A percentile compares a stretch with the other conserved stretches of the same genome.
Evolutionary conservation across 1,140 invertebrate species (phyloP).

Genomic region (Ceratoteleas bidentatus): DNA sequence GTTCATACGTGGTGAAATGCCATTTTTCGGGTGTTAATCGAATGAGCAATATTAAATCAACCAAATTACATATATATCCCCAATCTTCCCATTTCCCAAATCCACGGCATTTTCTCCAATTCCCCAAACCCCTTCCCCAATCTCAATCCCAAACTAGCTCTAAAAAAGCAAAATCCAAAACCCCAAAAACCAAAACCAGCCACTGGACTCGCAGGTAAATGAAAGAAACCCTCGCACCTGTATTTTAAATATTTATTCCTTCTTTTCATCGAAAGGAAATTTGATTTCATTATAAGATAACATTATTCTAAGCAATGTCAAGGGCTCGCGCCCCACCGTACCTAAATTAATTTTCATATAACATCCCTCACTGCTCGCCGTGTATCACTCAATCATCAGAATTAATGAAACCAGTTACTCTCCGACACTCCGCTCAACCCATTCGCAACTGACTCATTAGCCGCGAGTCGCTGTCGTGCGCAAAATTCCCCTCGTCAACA

Average conservation of each 20-base stretch:
- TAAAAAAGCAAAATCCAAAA: too few relatives aligned
- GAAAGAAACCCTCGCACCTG: conserved; percentile 36
- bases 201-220: too few relatives aligned
- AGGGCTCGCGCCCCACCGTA: conserved; percentile 76
- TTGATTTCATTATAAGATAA: conserved; percentile 82
- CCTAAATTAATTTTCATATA: conserved; percentile 82
- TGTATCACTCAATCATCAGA: conserved; percentile 69
- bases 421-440: conserved; percentile 42
- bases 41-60: too few relatives aligned
- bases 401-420: conserved; percentile 61
- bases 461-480: conserved; percentile 45
- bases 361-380: conserved; percentile 77
- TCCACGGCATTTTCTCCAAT: too few relatives aligned
- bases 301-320: conserved; percentile 81
- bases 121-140: too few relatives aligned
- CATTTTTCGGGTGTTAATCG: too few relatives aligned
- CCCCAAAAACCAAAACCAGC: too few relatives aligned
- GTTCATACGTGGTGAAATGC: too few relatives aligned
- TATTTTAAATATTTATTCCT: conserved; percentile 83
- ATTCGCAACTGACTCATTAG: conserved; percentile 60
- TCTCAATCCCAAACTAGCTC: too few relatives aligned
- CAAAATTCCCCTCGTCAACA: conserved; percentile 58
- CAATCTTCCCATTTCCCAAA: too few relatives aligned
- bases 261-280: conserved; percentile 80
- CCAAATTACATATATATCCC: too few relatives aligned